A percentile compares a stretch with the other conserved stretches of the same genome.
Evolutionary conservation across 2,113 vertebrate genomes (phyloP).

Genomic region (Octodon degus): DNA sequence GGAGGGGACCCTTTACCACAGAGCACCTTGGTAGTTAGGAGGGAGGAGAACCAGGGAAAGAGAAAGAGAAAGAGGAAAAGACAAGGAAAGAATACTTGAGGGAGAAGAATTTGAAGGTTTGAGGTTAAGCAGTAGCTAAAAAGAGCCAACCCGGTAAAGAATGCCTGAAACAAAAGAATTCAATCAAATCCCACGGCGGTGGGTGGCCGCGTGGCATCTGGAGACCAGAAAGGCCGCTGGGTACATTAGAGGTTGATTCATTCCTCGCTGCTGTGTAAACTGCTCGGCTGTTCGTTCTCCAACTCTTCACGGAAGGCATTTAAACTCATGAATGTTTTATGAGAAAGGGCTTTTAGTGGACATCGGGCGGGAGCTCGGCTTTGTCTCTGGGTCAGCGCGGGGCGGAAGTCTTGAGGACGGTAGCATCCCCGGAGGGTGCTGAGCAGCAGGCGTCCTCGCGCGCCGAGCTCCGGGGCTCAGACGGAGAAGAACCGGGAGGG

Average conservation of each 20-base stretch:
- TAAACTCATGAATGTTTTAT: constrained; percentile 76
- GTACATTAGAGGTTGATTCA: constrained; percentile 28
- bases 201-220: background rate
- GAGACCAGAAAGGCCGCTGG: background rate
- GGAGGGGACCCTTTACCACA: background rate
- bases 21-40: background rate
- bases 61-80: background rate
- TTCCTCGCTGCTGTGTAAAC: constrained; percentile 37
- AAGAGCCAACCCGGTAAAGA: background rate
- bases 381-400: constrained; percentile 62
- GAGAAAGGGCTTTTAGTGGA: constrained; percentile 68
- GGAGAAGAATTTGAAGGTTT: constrained; percentile 1
- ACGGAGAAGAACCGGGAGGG: constrained; percentile 1
- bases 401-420: constrained; percentile 57
- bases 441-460: background rate
- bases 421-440: constrained; percentile 11
- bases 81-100: too few species aligned
- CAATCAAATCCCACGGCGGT: background rate
- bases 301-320: constrained; percentile 66
- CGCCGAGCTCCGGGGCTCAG: constrained; percentile 16
- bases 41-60: background rate
- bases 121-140: background rate
- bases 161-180: constrained; percentile 47
- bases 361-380: constrained; percentile 65
- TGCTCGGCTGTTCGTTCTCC: constrained; percentile 43